Evolutionary conservation across 2,888 invertebrate genomes (phyloP).

Genomic region (Coecobrya sp.): DNA sequence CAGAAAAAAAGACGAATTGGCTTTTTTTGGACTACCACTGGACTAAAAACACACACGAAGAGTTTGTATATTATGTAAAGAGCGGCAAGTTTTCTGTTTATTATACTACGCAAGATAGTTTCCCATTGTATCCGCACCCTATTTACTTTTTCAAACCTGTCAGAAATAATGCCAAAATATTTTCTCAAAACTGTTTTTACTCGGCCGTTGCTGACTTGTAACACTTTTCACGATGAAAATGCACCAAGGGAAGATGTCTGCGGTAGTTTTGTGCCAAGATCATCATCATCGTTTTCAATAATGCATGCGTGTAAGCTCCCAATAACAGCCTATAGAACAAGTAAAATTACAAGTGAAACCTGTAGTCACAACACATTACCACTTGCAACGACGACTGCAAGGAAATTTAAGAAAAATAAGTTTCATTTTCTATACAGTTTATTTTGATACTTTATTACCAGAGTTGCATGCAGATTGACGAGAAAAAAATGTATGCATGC

Average conservation of each 20-base stretch:
- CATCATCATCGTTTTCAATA: constrained; percentile 23
- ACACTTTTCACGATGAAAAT: background rate
- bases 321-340: background rate
- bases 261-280: constrained; percentile 36
- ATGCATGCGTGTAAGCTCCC: background rate
- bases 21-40: background rate
- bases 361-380: background rate
- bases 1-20: too few species aligned
- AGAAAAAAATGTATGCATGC: constrained; percentile 13
- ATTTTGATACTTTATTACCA: constrained; percentile 41
- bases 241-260: constrained; percentile 2
- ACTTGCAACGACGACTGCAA: background rate
- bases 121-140: background rate
- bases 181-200: background rate
- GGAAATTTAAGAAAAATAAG: background rate
- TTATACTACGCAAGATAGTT: background rate
- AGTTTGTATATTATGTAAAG: background rate
- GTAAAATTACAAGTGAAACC: background rate
- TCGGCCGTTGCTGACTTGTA: background rate
- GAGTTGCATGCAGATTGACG: background rate
- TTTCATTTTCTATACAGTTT: background rate
- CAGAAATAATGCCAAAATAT: constrained; percentile 26
- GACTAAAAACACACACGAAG: background rate
- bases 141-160: background rate
- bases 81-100: background rate